Evolutionary conservation across 2,888 invertebrate species (phyloP), one percentile per base, ranked within the genome.

Genomic region (Eueremaeus valkanovi): DNA sequence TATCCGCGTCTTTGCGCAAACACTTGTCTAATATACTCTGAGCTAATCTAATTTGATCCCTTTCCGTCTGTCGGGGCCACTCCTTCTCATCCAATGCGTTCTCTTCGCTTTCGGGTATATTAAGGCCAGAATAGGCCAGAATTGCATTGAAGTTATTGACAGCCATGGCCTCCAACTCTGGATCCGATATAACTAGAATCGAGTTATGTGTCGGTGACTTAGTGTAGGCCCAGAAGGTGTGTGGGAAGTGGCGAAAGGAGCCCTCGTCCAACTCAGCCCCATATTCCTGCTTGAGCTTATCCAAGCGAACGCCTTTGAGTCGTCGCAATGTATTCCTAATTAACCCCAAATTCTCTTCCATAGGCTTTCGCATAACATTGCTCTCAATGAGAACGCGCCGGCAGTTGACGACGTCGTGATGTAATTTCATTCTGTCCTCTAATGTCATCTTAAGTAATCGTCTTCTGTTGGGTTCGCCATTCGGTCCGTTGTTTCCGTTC

Each of bases 1-100:
- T 88, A 75, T 82, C 82, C 16, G 77, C 76, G 82, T 94, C 93
- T 82, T 92, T 94, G 80, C 93, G 88, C 90, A 95, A 90, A 81
- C 93, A 93, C 76, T 93, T 89, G 81, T 94, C 94, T 85, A 96
- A 88, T 79, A 96, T 89, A 1, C 90, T 89, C 84, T 96, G 96
- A 74, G 95, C 90, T 31, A 95, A 87, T 77, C 90, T 89, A 8
- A 93, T 90, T 80, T 94, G 92, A 83, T 95, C 95, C 82, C 93
- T 92, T 83, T 92, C 92, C 18, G 55, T 36, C 21, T 51, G 36
- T 49, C 75, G 55, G n/a, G 70, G 70, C 70, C 70, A 70, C 21
- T 70, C 70, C 24, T 70, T 70, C 45, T 70, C 70, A 45, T 70
- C 70, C 29, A 70, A 70, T 11, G 27, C 70, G 31, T 45, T 75